These are phyloP conservation scores for Chelidonichthys spinosus DNA, from an alignment of 2,797 vertebrate genomes.

Conservation along the genomic window DNA sequence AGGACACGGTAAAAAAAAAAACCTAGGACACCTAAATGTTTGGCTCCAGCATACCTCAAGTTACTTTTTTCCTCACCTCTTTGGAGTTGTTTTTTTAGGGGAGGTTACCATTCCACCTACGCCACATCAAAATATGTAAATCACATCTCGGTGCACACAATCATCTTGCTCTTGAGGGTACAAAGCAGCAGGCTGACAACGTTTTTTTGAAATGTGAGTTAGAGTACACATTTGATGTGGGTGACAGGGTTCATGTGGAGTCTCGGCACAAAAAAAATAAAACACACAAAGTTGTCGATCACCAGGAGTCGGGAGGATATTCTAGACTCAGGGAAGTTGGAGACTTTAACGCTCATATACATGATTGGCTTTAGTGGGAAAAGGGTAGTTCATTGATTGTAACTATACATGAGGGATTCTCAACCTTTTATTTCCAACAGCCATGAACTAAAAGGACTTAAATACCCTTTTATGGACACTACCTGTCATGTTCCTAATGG, in stretches of 20 bases:
- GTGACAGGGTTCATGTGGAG: slow-evolving; percentile 36
- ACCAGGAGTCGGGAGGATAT: neutral
- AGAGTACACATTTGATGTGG: slow-evolving; percentile 19
- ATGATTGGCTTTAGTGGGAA: slow-evolving; percentile 10
- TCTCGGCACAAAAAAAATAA: slow-evolving; percentile 10
- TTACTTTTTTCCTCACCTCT: slow-evolving; percentile 6
- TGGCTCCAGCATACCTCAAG: slow-evolving; percentile 9
- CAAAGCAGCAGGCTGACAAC: slow-evolving; percentile 29
- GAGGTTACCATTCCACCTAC: slow-evolving; percentile 5
- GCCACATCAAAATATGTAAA: slow-evolving; percentile 23
- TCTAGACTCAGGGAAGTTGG: neutral
- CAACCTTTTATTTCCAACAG: neutral
- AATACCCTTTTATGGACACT: neutral
- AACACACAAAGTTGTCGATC: neutral
- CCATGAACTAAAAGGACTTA: neutral
- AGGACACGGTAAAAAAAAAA: slow-evolving; percentile 28
- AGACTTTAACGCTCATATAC: slow-evolving; percentile 12
- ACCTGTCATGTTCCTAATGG: too few relatives aligned
- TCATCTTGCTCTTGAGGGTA: slow-evolving; percentile 15
- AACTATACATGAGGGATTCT: neutral
- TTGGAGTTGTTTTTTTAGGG: neutral
- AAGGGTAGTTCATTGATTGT: slow-evolving; percentile 10
- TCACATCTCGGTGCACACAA: neutral
- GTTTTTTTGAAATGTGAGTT: slow-evolving; percentile 30
- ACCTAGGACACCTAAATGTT: slow-evolving; percentile 29